Conservation (phyloP, 2,113 vertebrate genomes). For the Lanius collurio region DNA sequence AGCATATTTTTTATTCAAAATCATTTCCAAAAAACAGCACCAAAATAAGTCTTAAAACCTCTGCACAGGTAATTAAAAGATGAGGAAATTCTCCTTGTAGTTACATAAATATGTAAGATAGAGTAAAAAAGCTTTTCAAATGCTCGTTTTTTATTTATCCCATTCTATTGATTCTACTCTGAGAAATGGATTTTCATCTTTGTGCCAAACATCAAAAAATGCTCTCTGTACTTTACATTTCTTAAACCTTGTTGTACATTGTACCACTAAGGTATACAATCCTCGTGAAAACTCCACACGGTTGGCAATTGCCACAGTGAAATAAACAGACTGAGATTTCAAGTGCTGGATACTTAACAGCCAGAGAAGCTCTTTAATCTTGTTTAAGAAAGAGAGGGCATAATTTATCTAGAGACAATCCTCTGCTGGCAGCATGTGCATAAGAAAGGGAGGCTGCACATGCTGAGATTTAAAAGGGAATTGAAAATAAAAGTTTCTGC, state of each 20-base stretch:
- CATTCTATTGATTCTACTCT: neutral
- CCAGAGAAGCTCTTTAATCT: neutral
- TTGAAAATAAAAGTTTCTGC: neutral
- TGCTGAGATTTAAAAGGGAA: constrained; percentile 9
- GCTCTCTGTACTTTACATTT: neutral
- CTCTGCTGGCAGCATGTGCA: neutral
- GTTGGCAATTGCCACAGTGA: neutral
- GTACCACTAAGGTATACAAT: neutral
- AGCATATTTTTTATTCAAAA: neutral
- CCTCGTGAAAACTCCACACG: neutral
- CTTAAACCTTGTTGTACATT: neutral
- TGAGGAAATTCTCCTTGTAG: neutral
- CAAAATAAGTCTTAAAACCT: neutral
- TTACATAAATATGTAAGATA: neutral
- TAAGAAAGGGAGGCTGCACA: neutral
- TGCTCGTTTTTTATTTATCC: neutral
- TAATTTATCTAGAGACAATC: constrained; percentile 34
- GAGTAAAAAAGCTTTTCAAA: neutral
- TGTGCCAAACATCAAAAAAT: neutral
- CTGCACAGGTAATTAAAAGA: neutral
- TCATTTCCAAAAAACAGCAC: neutral
- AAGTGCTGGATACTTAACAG: constrained; percentile 25
- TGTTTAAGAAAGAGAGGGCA: neutral
- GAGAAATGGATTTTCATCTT: neutral
- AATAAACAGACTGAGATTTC: constrained; percentile 20